phyloP scores from a whole-genome alignment of 2,113 vertebrate species.

The Pygoscelis antarcticus region DNA sequence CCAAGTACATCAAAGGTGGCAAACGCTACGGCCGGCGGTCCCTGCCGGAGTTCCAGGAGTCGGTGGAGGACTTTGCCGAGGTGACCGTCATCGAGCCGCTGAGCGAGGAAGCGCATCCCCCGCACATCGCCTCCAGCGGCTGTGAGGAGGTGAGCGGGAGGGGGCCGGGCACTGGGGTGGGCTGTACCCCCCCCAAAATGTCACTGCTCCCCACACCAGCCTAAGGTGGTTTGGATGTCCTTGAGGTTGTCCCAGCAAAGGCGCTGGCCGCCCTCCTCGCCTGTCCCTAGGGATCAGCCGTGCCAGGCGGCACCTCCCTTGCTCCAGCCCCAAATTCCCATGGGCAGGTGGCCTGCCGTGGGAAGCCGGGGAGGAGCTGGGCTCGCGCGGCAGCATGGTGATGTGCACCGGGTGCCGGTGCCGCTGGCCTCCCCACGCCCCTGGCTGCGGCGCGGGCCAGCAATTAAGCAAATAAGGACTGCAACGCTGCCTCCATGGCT shows the following conservation, averaged over 20 bases:
- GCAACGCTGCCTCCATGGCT: not conserved
- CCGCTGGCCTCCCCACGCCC: not conserved
- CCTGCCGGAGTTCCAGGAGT: slow-evolving; percentile 82
- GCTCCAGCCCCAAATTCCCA: not conserved
- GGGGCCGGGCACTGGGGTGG: too few relatives aligned
- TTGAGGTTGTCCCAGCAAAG: too few relatives aligned
- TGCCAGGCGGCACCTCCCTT: not conserved
- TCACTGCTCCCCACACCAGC: too few relatives aligned
- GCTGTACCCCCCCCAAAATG: too few relatives aligned
- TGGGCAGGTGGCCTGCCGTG: not conserved
- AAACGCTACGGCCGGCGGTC: slow-evolving; percentile 93
- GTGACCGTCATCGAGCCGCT: slow-evolving; percentile 64
- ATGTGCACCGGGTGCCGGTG: fast-evolving
- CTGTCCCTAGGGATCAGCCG: too few relatives aligned
- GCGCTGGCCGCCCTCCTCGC: too few relatives aligned
- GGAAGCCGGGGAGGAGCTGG: not conserved
- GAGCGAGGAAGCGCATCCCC: slow-evolving; percentile 46
- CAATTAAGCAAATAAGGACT: not conserved
- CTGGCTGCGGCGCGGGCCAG: not conserved
- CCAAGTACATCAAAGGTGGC: slow-evolving; percentile 91
- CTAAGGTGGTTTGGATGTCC: too few relatives aligned
- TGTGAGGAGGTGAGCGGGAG: slow-evolving; percentile 79
- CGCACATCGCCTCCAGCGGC: slow-evolving; percentile 69
- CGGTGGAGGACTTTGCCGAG: slow-evolving; percentile 73
- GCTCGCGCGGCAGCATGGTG: not conserved